Conservation (phyloP, 1,140 invertebrate species). For the Daktulosphaira vitifoliae region DNA sequence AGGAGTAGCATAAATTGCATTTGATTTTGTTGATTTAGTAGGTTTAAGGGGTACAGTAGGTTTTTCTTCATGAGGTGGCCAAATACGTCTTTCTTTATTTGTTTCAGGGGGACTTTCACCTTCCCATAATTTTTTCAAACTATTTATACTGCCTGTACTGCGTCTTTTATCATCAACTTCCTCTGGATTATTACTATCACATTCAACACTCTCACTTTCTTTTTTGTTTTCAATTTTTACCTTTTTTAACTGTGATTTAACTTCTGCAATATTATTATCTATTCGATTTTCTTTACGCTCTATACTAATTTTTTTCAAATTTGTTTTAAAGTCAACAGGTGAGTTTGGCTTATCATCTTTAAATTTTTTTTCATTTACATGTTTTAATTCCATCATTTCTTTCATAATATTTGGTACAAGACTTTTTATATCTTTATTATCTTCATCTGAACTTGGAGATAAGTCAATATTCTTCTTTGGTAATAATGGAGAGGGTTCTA, state of each 20-base stretch:
- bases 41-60: conserved; percentile 63
- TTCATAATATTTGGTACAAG: conserved; percentile 51
- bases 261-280: conserved; percentile 58
- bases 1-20: conserved; percentile 58
- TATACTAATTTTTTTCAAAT: conserved; percentile 44
- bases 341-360: conserved; percentile 46
- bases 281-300: conserved; percentile 43
- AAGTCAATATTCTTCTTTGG: conserved; percentile 6
- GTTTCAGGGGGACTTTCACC: conserved; percentile 50
- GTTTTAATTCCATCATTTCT: conserved; percentile 68
- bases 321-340: conserved; percentile 49
- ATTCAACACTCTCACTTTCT: conserved; percentile 44
- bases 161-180: conserved; percentile 75
- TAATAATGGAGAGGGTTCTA: conserved; percentile 24
- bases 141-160: conserved; percentile 86
- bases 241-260: conserved; percentile 74
- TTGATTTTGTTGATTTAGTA: conserved; percentile 29
- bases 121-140: conserved; percentile 86
- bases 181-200: conserved; percentile 46
- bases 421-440: conserved; percentile 40
- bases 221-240: conserved; percentile 54
- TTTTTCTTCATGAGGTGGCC: conserved; percentile 46
- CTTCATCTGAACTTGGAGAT: conserved; percentile 37
- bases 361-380: conserved; percentile 73
- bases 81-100: conserved; percentile 48